These are phyloP conservation scores for Perca fluviatilis DNA, from an alignment of 2,113 vertebrate species.

Conservation along the genomic window DNA sequence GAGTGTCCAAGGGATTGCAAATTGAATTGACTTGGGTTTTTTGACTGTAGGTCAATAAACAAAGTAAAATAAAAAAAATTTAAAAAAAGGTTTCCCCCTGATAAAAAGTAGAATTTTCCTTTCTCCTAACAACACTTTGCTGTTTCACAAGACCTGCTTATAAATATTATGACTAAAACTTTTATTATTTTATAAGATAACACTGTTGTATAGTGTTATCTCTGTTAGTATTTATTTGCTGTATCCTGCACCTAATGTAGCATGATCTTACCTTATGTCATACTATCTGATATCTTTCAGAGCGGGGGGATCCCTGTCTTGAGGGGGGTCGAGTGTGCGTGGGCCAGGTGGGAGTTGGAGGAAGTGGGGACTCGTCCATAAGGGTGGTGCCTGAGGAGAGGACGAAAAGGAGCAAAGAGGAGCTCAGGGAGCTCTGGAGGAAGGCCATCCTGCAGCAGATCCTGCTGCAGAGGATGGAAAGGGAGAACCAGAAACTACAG, in stretches of 20 bases:
- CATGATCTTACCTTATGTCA: not conserved
- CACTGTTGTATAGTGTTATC: not conserved
- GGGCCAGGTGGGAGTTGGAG: slow-evolving; percentile 78
- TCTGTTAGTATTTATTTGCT: not conserved
- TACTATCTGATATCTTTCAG: slow-evolving; percentile 75
- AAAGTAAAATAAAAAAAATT: not conserved
- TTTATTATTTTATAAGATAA: not conserved
- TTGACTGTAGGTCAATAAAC: not conserved
- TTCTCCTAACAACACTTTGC: not conserved
- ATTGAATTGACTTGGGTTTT: not conserved
- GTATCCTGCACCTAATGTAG: not conserved
- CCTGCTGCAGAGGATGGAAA: slow-evolving; percentile 96
- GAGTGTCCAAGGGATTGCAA: not conserved
- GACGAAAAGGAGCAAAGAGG: slow-evolving; percentile 84
- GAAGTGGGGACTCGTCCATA: slow-evolving; percentile 84
- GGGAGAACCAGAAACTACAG: slow-evolving; percentile 96
- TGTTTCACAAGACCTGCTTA: not conserved
- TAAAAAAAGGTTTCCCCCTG: not conserved
- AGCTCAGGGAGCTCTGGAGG: slow-evolving; percentile 94
- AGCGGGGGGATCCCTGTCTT: slow-evolving; percentile 86
- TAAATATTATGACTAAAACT: not conserved
- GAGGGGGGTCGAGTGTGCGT: slow-evolving; percentile 78
- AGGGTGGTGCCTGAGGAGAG: slow-evolving; percentile 86
- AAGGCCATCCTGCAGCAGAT: slow-evolving; percentile 98
- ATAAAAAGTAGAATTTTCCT: not conserved